Evolutionary conservation across 2,113 vertebrate species (phyloP), one percentile per base, ranked within the genome.

Genomic region (Brachyistius frenatus): DNA sequence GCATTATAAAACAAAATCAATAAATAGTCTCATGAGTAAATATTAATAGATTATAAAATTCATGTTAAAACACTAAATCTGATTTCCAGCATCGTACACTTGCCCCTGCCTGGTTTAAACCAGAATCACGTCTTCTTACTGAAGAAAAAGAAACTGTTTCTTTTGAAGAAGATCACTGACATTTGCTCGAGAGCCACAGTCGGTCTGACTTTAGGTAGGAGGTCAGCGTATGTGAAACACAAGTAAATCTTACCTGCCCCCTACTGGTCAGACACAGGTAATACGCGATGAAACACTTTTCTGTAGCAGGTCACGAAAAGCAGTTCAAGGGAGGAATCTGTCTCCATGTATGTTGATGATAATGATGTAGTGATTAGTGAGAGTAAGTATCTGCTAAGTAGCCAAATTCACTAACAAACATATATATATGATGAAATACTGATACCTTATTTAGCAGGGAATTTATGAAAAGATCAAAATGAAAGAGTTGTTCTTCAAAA

Each of bases 211-310:
- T 60, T 9, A 70, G 57, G 67, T 46, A 55, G 15, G 32, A 64
- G 9, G 54, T 60, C 6, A 5, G 7, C 39, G n/a, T 46, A 56
- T 3, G 3, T 16, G 36, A 70, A 70, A 52, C 41, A 56, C 33
- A 86, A 64, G 67, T 91, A 58, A 85, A 81, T 37, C 88, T 68
- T 4, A 91, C 53, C 83, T 91, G 91, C 89, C 90, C 89, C 66
- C 90, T 89, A 77, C 73, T 90, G 91, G 86, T 50, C 33, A 82
- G 1, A 58, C 8, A 33, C 3, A 2, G 2, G 39, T 14, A 75
- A 5, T 72, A 74, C 78, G 79, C 35, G 0, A 31, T 1, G 1
- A 41, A 52, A 57, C 13, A 31, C 1, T 1, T 41, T 71, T 57
- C 9, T 14, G 55, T 44, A 23, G 30, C 16, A 6, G 3, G 35